Base-by-base conservation (phyloP, 2,113 vertebrate genomes). In the Myodes glareolus region DNA sequence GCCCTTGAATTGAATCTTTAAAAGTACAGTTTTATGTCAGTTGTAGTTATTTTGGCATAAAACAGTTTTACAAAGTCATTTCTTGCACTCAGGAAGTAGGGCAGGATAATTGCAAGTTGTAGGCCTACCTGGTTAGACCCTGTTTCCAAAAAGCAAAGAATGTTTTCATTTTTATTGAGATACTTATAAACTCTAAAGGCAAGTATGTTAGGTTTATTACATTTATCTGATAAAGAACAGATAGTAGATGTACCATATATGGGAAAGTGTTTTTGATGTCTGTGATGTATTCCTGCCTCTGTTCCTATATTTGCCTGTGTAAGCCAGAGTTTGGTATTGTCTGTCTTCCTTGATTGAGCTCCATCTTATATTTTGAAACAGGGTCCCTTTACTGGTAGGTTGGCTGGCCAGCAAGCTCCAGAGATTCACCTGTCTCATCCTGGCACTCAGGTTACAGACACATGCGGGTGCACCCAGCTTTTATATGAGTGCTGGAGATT, bases 221-320 rank as follows among this genome's bases (percentile, higher is more conserved):
- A 76, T 90, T 77, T 96, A 39, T 75, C 36, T 92, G 52, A 70
- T 92, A 78, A 92, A 78, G 90, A 81, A 12, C 25, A 78, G 45
- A 50, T 78, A 92, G 31, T 29, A 94, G 25, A 42, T 7, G 7
- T 75, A 31, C 31, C 19, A 1, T 50, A n/a, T 21, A 12, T 73
- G 76, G 23, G 39, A 36, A 84, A 78, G 39, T n/a, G 11, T n/a
- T 67, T 45, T 65, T 86, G n/a, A 29, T 47, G 14, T 67, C 31
- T 65, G 39, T 45, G n/a, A 84, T 61, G 33, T 61, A 25, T n/a
- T 16, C 39, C 12, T 63, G 23, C 55, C 55, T 55, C 36, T 77
- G 23, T 52, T 55, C 52, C 52, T 80, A 50, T 78, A 12, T 63
- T 58, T 63, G 45, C 75, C 4, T 81, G n/a, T 65, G 27, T 7